Conservation (phyloP, 2,888 invertebrate species). For the Aspidapion aeneum region DNA sequence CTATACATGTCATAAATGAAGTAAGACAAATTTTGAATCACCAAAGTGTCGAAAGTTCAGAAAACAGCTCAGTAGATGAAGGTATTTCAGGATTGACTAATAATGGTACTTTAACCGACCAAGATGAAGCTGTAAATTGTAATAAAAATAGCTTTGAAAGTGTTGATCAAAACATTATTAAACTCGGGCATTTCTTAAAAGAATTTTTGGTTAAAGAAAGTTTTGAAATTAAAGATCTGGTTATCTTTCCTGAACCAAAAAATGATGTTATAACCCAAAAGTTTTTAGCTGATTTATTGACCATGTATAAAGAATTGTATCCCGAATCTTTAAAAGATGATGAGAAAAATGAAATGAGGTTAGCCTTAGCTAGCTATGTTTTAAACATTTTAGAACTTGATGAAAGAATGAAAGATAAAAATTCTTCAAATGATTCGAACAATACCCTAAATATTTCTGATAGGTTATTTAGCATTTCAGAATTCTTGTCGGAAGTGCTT, state of each 20-base stretch:
- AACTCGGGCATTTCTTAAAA: slow-evolving; percentile 34
- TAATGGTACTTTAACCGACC: slow-evolving; percentile 8
- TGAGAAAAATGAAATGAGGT: slow-evolving; percentile 37
- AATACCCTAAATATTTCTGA: slow-evolving; percentile 33
- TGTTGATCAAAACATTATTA: slow-evolving; percentile 23
- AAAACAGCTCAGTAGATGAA: slow-evolving; percentile 24
- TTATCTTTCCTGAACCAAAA: slow-evolving; percentile 42
- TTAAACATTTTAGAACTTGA: slow-evolving; percentile 33
- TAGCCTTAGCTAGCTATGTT: slow-evolving; percentile 31
- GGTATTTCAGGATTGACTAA: slow-evolving; percentile 34
- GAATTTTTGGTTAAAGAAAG: slow-evolving; percentile 41
- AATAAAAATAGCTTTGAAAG: background rate
- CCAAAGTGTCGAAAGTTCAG: background rate
- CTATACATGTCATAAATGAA: slow-evolving; percentile 9
- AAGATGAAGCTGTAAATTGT: background rate
- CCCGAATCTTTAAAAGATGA: slow-evolving; percentile 29
- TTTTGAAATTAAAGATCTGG: slow-evolving; percentile 38
- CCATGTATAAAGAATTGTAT: slow-evolving; percentile 35
- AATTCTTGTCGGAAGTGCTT: slow-evolving; percentile 42
- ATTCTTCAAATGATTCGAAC: slow-evolving; percentile 23
- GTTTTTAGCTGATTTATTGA: slow-evolving; percentile 33
- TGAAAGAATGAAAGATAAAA: slow-evolving; percentile 29
- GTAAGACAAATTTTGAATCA: slow-evolving; percentile 7
- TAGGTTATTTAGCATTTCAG: slow-evolving; percentile 41
- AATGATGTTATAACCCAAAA: slow-evolving; percentile 38